phyloP scores from a whole-genome alignment of 2,797 vertebrate genomes.

The Aphelocoma californica region DNA sequence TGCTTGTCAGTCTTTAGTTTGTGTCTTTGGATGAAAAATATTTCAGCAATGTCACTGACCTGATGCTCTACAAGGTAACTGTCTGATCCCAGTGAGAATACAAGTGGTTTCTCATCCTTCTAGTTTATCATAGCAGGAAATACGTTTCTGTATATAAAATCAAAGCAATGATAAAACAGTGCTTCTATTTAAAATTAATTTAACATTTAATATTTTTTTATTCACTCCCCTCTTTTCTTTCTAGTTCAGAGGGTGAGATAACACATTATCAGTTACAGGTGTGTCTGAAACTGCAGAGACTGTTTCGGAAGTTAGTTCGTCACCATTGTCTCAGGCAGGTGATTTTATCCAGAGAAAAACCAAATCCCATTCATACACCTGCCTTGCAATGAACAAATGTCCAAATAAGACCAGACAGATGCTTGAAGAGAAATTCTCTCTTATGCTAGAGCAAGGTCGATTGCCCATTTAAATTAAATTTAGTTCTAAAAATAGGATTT shows the following conservation, averaged over 20 bases:
- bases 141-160: not conserved
- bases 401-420: not conserved
- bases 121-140: not conserved
- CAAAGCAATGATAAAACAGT: not conserved
- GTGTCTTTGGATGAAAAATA: not conserved
- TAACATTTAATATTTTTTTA: not conserved
- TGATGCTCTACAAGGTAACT: not conserved
- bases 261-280: not conserved
- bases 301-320: not conserved
- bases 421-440: not conserved
- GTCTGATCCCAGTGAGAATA: not conserved
- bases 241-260: not conserved
- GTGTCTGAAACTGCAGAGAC: not conserved
- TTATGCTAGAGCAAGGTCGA: not conserved
- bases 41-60: not conserved
- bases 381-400: not conserved
- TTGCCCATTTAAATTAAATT: not conserved
- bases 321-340: not conserved
- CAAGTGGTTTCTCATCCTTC: not conserved
- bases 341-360: not conserved
- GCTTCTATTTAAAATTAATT: not conserved
- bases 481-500: not conserved
- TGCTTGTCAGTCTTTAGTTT: not conserved
- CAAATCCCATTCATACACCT: not conserved
- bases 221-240: not conserved